phyloP scores from a whole-genome alignment of 1,140 invertebrate genomes.

The Grapholita molesta region DNA sequence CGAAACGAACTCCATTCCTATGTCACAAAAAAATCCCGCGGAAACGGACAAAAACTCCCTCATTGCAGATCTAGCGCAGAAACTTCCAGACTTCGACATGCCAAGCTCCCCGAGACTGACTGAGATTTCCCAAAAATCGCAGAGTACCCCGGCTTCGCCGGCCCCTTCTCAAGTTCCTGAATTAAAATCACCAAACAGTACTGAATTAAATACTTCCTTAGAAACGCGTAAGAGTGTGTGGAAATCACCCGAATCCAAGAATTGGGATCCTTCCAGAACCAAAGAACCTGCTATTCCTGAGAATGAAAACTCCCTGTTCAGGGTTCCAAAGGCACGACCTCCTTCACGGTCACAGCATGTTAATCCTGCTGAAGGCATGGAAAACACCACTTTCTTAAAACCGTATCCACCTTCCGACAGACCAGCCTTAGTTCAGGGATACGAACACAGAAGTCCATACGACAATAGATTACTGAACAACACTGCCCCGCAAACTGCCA shows the following conservation, averaged over 20 bases:
- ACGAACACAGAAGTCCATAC: constrained; percentile 67
- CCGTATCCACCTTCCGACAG: constrained; percentile 76
- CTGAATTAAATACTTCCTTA: constrained; percentile 29
- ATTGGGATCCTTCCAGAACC: constrained; percentile 60
- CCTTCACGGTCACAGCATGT: constrained; percentile 79
- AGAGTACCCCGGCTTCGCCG: constrained; percentile 59
- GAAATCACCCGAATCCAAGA: constrained; percentile 72
- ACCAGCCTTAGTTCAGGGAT: constrained; percentile 53
- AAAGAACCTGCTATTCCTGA: constrained; percentile 51
- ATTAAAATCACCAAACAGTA: constrained; percentile 64
- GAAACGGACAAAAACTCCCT: constrained; percentile 57
- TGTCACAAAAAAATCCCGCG: constrained; percentile 41
- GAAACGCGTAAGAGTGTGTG: constrained; percentile 63
- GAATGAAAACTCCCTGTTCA: constrained; percentile 79
- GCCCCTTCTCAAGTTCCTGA: constrained; percentile 54
- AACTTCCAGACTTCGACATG: constrained; percentile 66
- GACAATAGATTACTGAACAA: constrained; percentile 52
- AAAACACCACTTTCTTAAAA: constrained; percentile 78
- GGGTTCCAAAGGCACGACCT: constrained; percentile 82
- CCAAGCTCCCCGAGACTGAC: constrained; percentile 63
- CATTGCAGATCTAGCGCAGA: constrained; percentile 45
- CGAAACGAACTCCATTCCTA: constrained; percentile 55
- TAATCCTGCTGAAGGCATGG: constrained; percentile 60
- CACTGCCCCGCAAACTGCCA: constrained; percentile 42
- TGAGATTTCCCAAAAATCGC: constrained; percentile 66